These are phyloP conservation scores for Drosophila limbata DNA, from an alignment of 2,888 invertebrate species.

Conservation along the genomic window DNA sequence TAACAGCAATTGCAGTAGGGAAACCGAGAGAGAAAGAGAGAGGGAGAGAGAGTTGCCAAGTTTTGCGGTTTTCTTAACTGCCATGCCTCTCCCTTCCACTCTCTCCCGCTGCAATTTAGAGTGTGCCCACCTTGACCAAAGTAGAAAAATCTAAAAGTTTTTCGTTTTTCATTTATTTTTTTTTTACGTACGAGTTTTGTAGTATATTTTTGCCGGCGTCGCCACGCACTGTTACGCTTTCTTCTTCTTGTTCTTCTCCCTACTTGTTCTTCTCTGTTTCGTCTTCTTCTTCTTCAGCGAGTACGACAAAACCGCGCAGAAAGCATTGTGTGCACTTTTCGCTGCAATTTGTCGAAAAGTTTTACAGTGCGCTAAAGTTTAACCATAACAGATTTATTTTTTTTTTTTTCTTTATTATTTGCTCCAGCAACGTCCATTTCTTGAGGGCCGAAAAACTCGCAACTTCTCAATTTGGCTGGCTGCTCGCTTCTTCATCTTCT, in stretches of 20 bases:
- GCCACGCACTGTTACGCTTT: constrained; percentile 69
- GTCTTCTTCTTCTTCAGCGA: constrained; percentile 5
- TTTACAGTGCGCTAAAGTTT: constrained; percentile 63
- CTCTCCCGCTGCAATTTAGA: constrained; percentile 11
- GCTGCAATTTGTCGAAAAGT: constrained; percentile 78
- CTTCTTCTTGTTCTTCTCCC: constrained; percentile 14
- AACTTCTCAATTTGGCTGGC: constrained; percentile 40
- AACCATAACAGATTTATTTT: constrained; percentile 75
- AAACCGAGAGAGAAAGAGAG: background rate
- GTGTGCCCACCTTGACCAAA: constrained; percentile 66
- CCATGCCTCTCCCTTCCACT: constrained; percentile 4
- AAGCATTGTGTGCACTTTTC: constrained; percentile 71
- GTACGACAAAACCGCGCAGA: constrained; percentile 11
- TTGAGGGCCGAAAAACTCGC: constrained; percentile 32
- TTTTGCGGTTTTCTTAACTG: constrained; percentile 68
- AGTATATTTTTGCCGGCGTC: constrained; percentile 54
- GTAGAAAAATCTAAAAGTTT: constrained; percentile 57
- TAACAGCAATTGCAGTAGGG: constrained; percentile 20
- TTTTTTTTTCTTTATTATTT: background rate
- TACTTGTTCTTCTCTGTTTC: constrained; percentile 3
- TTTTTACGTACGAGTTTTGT: constrained; percentile 23
- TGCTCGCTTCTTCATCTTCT: background rate
- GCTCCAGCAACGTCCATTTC: constrained; percentile 40
- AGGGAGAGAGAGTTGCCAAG: constrained; percentile 40
- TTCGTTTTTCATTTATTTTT: constrained; percentile 12